Conservation (phyloP, 2,113 vertebrate species). For the Hymenochirus boettgeri region DNA sequence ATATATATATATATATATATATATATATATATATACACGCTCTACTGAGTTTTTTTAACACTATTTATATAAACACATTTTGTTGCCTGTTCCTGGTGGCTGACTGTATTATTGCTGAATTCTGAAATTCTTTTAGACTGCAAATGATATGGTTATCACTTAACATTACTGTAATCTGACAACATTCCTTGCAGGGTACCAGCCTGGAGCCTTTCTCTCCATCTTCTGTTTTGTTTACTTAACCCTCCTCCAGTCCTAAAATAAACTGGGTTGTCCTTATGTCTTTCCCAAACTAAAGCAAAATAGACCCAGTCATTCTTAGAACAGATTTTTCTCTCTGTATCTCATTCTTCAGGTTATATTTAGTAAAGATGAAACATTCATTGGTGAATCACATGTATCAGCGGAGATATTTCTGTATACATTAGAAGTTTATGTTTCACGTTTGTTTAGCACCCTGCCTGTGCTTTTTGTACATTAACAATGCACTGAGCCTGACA, state of each 20-base stretch:
- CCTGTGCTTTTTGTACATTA: background rate
- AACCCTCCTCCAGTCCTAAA: slow-evolving; percentile 28
- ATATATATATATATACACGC: too few species aligned
- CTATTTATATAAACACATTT: too few species aligned
- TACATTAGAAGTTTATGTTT: slow-evolving; percentile 20
- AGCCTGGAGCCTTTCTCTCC: slow-evolving; percentile 11
- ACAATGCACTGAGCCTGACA: background rate
- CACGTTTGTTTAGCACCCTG: background rate
- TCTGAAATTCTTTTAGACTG: background rate
- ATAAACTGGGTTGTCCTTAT: slow-evolving; percentile 34
- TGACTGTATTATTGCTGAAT: too few species aligned
- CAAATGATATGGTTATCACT: background rate
- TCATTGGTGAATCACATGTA: slow-evolving; percentile 37
- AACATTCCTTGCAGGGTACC: slow-evolving; percentile 10
- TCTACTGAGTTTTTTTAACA: too few species aligned
- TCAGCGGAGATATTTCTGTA: slow-evolving; percentile 33
- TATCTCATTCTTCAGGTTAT: slow-evolving; percentile 32
- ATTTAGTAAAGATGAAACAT: slow-evolving; percentile 37
- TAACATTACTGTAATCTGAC: slow-evolving; percentile 26
- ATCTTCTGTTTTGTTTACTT: slow-evolving; percentile 27
- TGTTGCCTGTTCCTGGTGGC: too few species aligned
- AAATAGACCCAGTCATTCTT: slow-evolving; percentile 23
- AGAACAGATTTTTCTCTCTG: slow-evolving; percentile 24
- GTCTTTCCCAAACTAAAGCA: slow-evolving; percentile 21
- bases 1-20: too few species aligned